Base-by-base conservation (phyloP, 2,797 vertebrate species). In the Pogoniulus pusillus region DNA sequence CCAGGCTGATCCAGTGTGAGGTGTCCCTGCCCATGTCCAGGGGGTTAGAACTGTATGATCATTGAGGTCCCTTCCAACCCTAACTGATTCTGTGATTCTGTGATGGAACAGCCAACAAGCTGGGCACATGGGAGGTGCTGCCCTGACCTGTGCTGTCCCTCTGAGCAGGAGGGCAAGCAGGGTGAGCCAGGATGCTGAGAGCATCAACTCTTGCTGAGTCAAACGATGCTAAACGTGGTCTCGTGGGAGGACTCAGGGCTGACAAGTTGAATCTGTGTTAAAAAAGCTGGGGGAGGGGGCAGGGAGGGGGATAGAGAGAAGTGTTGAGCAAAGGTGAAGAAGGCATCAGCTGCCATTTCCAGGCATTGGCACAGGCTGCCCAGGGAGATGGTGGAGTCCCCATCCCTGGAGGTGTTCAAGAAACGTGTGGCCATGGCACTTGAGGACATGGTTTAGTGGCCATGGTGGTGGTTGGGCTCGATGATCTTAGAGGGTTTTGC, bases 121-220 rank as follows among this genome's bases (percentile, higher is more conserved):
- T 1, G 1, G 59, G 22, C n/a, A 3, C 27, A 5, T 1, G 1
- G 70, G 51, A 65, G 83, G 5, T 62, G 66, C 11, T 72, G 53
- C 41, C 35, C 7, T 0, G 6, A 23, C 16, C 41, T 34, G 17
- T 2, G 1, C 19, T 1, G 0, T 63, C 53, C 51, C 43, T 53
- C 30, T 32, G 32, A 49, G 27, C 7, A 1, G 6, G 9, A 16
- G 29, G 58, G 53, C 17, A 23, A 37, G 58, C 1, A 2, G 35
- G 57, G 64, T 55, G 64, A 90, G 51, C 7, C 29, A 49, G 78
- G 72, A 20, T 85, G 49, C 62, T 68, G 32, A 19, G 69, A 35
- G 32, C 35, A 26, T 34, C 54, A 26, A 8, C 24, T 80, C 49
- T 2, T 0, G 12, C 27, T 7, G 16, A 62, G 62, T 51, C 53